A percentile compares a stretch with the other conserved stretches of the same genome.
phyloP scores from a whole-genome alignment of 1,140 invertebrate genomes.

The Wasmannia auropunctata region DNA sequence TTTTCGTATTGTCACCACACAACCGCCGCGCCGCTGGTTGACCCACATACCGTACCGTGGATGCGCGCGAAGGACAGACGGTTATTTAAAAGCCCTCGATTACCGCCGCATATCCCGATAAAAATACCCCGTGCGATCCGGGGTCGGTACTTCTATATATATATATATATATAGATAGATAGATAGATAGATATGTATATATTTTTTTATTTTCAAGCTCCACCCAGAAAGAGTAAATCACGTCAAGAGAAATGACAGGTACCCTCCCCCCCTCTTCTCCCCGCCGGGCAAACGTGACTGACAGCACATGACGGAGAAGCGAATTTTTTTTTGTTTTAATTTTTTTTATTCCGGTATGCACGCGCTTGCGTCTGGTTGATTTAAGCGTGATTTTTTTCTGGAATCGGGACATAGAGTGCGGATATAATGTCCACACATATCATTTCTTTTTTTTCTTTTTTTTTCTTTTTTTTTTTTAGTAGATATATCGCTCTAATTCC shows the following conservation, averaged over 20 bases:
- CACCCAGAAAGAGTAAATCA: slow-evolving; percentile 50
- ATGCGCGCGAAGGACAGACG: slow-evolving; percentile 29
- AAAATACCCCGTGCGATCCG: slow-evolving; percentile 44
- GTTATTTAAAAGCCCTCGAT: slow-evolving; percentile 56
- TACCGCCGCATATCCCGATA: slow-evolving; percentile 41
- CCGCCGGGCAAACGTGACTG: slow-evolving; percentile 45
- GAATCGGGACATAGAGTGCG: slow-evolving; percentile 28
- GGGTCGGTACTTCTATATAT: slow-evolving; percentile 32
- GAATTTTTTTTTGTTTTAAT: slow-evolving; percentile 26
- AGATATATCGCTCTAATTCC: background rate
- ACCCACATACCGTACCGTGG: slow-evolving; percentile 49
- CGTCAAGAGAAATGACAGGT: slow-evolving; percentile 28
- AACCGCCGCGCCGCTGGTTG: no score
- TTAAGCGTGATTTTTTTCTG: slow-evolving; percentile 56
- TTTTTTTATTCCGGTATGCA: slow-evolving; percentile 11
- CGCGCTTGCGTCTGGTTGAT: slow-evolving; percentile 34
- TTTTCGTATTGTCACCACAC: slow-evolving; percentile 44
- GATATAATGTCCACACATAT: slow-evolving; percentile 23
- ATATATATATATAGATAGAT: no score
- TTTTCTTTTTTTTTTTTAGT: background rate
- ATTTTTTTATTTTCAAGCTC: slow-evolving; percentile 39
- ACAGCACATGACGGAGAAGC: slow-evolving; percentile 53
- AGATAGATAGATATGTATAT: no score
- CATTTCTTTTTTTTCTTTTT: background rate
- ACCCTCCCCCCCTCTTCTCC: no score